Conservation (phyloP, 2,888 invertebrate species). For the Resseliella maxima region DNA sequence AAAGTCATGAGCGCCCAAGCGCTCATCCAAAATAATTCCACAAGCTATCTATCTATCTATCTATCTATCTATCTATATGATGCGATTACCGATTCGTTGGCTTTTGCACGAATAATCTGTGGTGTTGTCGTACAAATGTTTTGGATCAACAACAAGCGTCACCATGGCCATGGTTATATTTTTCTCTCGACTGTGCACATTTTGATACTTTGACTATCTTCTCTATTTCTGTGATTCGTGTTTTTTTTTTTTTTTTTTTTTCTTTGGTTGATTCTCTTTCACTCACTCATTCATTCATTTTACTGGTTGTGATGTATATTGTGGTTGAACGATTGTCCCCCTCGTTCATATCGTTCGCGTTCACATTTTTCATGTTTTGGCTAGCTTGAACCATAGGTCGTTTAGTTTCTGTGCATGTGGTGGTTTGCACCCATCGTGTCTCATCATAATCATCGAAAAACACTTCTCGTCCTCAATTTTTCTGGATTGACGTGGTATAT, state of each 20-base stretch:
- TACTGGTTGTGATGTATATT: background rate
- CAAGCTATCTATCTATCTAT: too few species aligned
- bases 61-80: too few species aligned
- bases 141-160: conserved; percentile 31
- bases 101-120: conserved; percentile 39
- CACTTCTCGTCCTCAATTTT: conserved; percentile 18
- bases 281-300: background rate
- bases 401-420: background rate
- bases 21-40: conserved; percentile 16
- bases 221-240: background rate
- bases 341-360: background rate
- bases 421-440: background rate
- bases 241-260: background rate
- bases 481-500: too few species aligned
- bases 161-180: background rate
- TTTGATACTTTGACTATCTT: background rate
- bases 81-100: conserved; percentile 32
- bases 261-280: background rate
- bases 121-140: conserved; percentile 51
- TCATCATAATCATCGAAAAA: conserved; percentile 51
- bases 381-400: background rate
- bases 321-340: too few species aligned
- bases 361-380: background rate
- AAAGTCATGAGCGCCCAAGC: conserved; percentile 5
- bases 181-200: background rate